These are phyloP conservation scores for Acrocera orbiculus DNA, from an alignment of 2,888 invertebrate species.

Conservation along the genomic window DNA sequence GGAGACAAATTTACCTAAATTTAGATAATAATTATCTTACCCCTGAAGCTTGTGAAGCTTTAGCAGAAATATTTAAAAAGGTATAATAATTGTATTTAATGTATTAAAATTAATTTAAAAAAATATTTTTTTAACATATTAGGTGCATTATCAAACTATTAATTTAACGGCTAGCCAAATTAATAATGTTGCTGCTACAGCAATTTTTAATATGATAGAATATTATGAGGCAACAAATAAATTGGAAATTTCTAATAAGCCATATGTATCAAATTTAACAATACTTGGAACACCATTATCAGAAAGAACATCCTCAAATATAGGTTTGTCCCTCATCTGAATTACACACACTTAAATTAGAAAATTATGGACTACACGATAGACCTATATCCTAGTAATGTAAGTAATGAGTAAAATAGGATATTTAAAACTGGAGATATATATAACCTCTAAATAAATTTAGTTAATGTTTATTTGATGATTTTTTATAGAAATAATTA, in stretches of 20 bases:
- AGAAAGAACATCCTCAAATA: conserved; percentile 37
- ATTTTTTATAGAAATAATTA: too few relatives aligned
- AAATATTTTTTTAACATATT: conserved; percentile 6
- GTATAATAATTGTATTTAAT: conserved; percentile 31
- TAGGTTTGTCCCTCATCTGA: conserved; percentile 58
- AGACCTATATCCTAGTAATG: conserved; percentile 57
- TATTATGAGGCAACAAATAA: conserved; percentile 71
- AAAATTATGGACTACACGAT: conserved; percentile 56
- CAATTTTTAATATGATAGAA: conserved; percentile 80
- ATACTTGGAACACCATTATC: conserved; percentile 28
- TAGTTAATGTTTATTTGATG: too few relatives aligned
- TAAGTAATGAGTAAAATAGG: conserved; percentile 19
- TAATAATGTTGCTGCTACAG: conserved; percentile 41
- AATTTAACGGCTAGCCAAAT: conserved; percentile 28
- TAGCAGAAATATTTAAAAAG: conserved; percentile 67
- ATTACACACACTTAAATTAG: conserved; percentile 57
- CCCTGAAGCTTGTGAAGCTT: conserved; percentile 53
- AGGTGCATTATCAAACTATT: conserved; percentile 30
- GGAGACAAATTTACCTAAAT: conserved; percentile 41
- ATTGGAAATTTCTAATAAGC: conserved; percentile 60
- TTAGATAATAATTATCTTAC: conserved; percentile 43
- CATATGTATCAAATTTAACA: conserved; percentile 41
- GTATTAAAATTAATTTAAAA: neutral
- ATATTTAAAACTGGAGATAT: too few relatives aligned
- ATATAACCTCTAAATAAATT: too few relatives aligned